These are phyloP conservation scores for Amphipyra tragopoginis DNA, from an alignment of 2,888 invertebrate genomes.

Conservation along the genomic window DNA sequence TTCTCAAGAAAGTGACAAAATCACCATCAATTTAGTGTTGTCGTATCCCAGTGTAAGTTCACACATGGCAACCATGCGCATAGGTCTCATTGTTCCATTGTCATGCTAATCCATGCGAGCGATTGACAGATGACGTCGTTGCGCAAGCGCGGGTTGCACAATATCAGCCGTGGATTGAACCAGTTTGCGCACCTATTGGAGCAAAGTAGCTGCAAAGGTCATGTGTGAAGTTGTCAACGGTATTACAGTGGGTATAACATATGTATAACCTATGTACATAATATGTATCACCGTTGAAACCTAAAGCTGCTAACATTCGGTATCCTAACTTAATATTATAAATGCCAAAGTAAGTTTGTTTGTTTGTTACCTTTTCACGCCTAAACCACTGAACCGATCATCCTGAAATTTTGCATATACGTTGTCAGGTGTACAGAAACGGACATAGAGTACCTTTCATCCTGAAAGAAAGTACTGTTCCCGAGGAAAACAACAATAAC, in stretches of 20 bases:
- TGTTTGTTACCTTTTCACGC: too few relatives aligned
- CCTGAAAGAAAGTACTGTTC: too few relatives aligned
- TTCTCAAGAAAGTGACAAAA: not conserved
- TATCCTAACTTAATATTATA: too few relatives aligned
- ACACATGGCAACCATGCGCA: slow-evolving; percentile 48
- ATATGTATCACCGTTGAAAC: too few relatives aligned
- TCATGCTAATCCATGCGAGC: slow-evolving; percentile 78
- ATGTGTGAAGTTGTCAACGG: slow-evolving; percentile 55
- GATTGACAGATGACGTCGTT: slow-evolving; percentile 84
- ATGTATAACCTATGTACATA: not conserved
- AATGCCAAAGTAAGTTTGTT: too few relatives aligned
- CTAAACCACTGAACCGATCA: too few relatives aligned
- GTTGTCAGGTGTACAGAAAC: too few relatives aligned
- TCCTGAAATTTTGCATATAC: too few relatives aligned
- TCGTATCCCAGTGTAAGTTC: slow-evolving; percentile 22
- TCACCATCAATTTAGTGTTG: not conserved
- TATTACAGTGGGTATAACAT: slow-evolving; percentile 12
- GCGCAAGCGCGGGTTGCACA: slow-evolving; percentile 69
- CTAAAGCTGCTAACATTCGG: too few relatives aligned
- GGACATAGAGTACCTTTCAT: too few relatives aligned
- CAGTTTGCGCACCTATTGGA: slow-evolving; percentile 62
- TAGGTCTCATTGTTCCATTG: slow-evolving; percentile 80
- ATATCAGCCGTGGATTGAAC: slow-evolving; percentile 62
- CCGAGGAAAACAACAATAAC: too few relatives aligned
- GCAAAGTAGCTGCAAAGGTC: slow-evolving; percentile 65